These are phyloP conservation scores for Melikaiella ostensackeni DNA, from an alignment of 2,888 invertebrate genomes.

Conservation along the genomic window DNA sequence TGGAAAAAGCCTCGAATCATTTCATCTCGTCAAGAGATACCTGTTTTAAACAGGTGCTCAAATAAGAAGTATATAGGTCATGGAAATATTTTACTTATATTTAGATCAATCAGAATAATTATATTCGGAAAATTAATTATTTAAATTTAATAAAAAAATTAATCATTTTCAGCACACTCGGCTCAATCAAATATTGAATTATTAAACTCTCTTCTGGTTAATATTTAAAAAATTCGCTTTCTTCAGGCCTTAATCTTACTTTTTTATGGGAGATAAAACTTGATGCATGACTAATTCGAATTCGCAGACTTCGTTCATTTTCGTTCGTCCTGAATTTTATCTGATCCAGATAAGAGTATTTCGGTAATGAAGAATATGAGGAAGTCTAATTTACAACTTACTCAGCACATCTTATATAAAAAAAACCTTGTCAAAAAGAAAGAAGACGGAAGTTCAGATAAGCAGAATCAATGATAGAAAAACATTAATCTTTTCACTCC, in stretches of 20 bases:
- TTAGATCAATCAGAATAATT: background rate
- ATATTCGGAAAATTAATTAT: background rate
- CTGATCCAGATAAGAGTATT: background rate
- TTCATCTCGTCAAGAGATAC: constrained; percentile 20
- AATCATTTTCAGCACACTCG: too few species aligned
- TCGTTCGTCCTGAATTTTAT: constrained; percentile 4
- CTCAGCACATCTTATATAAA: background rate
- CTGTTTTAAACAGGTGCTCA: constrained; percentile 9
- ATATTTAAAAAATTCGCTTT: background rate
- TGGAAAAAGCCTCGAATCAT: constrained; percentile 3
- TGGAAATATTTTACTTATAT: constrained; percentile 7
- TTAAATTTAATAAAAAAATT: background rate
- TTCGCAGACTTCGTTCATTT: background rate
- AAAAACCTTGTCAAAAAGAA: background rate
- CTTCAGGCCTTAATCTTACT: background rate
- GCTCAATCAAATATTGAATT: background rate
- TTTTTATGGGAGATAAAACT: background rate
- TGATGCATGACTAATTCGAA: background rate
- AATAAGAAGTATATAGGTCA: background rate
- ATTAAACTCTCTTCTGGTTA: background rate
- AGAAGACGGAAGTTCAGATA: background rate
- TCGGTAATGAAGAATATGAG: background rate
- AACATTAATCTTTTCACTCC: too few species aligned
- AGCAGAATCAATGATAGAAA: too few species aligned
- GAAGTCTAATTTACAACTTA: constrained; percentile 3